A percentile compares a stretch with the other conserved stretches of the same genome.
These are phyloP conservation scores for Zonotrichia albicollis DNA, from an alignment of 2,797 vertebrate genomes.

Conservation along the genomic window DNA sequence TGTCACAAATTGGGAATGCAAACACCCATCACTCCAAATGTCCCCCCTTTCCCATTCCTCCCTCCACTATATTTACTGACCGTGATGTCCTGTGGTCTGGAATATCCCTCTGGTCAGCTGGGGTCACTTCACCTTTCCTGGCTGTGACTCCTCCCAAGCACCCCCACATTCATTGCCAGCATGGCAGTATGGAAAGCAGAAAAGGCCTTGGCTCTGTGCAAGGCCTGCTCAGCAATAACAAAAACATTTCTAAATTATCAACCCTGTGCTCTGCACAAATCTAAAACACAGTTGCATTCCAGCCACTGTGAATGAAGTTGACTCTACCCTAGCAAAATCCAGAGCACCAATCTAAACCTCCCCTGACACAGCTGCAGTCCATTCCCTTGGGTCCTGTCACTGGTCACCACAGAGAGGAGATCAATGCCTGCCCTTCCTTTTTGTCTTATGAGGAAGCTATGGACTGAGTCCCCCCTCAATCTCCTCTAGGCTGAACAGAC, in stretches of 20 bases:
- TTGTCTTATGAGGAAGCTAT: no score
- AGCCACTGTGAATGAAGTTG: background rate
- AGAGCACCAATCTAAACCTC: background rate
- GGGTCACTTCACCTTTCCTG: background rate
- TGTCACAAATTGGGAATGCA: no score
- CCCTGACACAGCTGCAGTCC: background rate
- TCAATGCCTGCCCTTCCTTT: background rate
- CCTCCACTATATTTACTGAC: background rate
- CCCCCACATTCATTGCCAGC: background rate
- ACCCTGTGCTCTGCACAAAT: background rate
- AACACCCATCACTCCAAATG: background rate
- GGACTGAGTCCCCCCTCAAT: background rate
- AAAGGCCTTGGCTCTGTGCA: background rate
- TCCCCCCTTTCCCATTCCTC: background rate
- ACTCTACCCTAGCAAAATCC: background rate
- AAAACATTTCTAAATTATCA: background rate
- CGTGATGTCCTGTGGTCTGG: background rate
- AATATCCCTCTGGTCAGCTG: background rate
- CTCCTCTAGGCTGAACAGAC: background rate
- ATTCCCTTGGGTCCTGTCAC: accelerated
- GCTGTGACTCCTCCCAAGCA: background rate
- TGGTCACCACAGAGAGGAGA: background rate
- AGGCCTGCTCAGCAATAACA: background rate
- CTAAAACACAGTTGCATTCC: background rate
- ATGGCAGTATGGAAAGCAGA: background rate